Evolutionary conservation across 2,113 vertebrate species (phyloP), one percentile per base, ranked within the genome.

Genomic region (Podarcis muralis): DNA sequence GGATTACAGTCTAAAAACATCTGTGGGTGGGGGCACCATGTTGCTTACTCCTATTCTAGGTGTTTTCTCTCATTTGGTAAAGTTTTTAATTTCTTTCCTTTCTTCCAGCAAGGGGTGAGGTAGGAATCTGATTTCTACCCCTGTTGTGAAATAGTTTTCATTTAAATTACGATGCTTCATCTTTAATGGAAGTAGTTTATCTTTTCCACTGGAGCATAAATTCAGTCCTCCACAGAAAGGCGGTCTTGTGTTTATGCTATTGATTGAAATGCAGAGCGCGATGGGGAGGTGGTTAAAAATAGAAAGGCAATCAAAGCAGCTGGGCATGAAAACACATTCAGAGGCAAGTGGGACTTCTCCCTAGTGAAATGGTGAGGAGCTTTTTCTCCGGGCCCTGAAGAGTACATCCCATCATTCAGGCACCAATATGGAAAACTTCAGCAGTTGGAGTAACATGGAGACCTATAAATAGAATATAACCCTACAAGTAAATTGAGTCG

Each of bases 241-340:
- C 88, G 87, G 12, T 80, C 89, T 91, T 95, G 76, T 94, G 86
- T 96, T 97, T 97, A 87, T 95, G 80, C 93, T 96, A 97, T 97
- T 97, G 96, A 97, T 97, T 97, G 95, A 96, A 95, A 97, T 97
- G 90, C 92, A 95, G 92, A 96, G 94, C 94, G 93, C 92, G 94
- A 96, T 97, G 95, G 91, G 92, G 96, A 89, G 91, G 48, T 91
- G 93, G 89, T 91, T 97, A 98, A 97, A 98, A 98, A 98, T 97
- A 98, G 97, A 97, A 97, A 97, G 89, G 93, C 95, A 97, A 94
- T 98, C 93, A 92, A 96, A 96, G 94, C 96, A 95, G 93, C 94
- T 94, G 93, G 96, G 96, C 93, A 94, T 96, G 94, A 97, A 80
- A 98, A 96, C 92, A 93, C 90, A 97, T 97, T 97, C 92, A 94